Base-by-base conservation (phyloP, 2,797 vertebrate genomes). In the Halcyon leucocephala region DNA sequence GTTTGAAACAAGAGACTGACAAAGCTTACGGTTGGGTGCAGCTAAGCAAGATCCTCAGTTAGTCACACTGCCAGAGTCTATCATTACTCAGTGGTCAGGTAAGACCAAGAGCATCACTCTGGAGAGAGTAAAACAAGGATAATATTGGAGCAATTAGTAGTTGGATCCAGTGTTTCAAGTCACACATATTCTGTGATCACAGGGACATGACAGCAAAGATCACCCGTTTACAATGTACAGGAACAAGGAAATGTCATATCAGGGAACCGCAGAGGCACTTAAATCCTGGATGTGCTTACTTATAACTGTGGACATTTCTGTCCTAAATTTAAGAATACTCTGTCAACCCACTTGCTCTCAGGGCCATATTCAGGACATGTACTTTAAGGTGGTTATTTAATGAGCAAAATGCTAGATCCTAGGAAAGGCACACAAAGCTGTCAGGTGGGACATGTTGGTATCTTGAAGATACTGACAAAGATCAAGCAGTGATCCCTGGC, bases 1-100 rank as follows among this genome's bases (percentile, higher is more conserved):
- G n/a, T 57, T 41, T 82, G 81, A 92, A 92, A 83, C 26, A 81
- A 69, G 65, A 93, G 72, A 74, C 8, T 78, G 52, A 85, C 31
- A 88, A 65, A 94, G 86, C 19, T 88, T 71, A 35, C 6, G 26
- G 51, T 17, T 0, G 3, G 42, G 3, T 77, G 39, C 35, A 88
- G 58, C 48, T 76, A 74, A 82, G 74, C 64, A 96, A 81, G 72
- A 55, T 51, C 31, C 33, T 64, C 33, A 60, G 37, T 89, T 82
- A 93, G 29, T 58, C 49, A 51, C 10, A 11, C 8, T 3, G 8
- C 15, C 24, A 51, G 39, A 80, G 65, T 62, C 29, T 74, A 31
- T 46, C 6, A 3, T 37, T 87, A 60, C 31, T 86, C 0, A 1
- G 42, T 22, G 33, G n/a, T 48, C 52, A 89, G 74, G 4, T 25